These are phyloP conservation scores for Corythornis vintsioides DNA, from an alignment of 2,113 vertebrate genomes.

Conservation along the genomic window DNA sequence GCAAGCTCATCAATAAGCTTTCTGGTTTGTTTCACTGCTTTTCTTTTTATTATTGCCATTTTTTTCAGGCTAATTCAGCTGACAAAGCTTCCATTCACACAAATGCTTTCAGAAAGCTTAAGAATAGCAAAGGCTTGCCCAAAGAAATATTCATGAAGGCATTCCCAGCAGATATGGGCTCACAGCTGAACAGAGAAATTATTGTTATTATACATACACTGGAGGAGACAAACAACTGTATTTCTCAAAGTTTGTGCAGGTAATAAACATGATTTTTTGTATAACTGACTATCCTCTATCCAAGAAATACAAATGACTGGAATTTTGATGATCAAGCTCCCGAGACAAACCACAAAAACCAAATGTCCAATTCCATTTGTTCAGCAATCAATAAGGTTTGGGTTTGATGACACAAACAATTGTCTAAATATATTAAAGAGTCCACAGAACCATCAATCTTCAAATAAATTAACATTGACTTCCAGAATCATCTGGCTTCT, in stretches of 20 bases:
- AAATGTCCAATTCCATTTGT: conserved; percentile 11
- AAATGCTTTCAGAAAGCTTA: neutral
- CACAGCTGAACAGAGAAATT: neutral
- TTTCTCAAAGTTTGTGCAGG: neutral
- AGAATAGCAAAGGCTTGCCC: neutral
- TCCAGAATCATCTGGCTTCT: neutral
- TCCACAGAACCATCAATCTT: conserved; percentile 17
- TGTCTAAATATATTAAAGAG: conserved; percentile 27
- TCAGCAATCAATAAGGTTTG: conserved; percentile 9
- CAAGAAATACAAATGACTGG: neutral
- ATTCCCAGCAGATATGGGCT: neutral
- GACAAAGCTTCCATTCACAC: neutral
- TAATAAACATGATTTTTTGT: neutral
- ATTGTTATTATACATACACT: neutral
- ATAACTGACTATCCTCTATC: neutral
- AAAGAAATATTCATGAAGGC: neutral
- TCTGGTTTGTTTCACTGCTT: neutral
- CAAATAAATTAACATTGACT: neutral
- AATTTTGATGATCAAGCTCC: neutral
- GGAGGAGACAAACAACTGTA: neutral
- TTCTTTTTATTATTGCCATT: neutral
- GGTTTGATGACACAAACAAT: conserved; percentile 38
- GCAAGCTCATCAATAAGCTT: neutral
- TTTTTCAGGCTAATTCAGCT: neutral
- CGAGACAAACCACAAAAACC: neutral